Base-by-base conservation (phyloP, 2,888 invertebrate species). In the Caenorhabditis japonica region DNA sequence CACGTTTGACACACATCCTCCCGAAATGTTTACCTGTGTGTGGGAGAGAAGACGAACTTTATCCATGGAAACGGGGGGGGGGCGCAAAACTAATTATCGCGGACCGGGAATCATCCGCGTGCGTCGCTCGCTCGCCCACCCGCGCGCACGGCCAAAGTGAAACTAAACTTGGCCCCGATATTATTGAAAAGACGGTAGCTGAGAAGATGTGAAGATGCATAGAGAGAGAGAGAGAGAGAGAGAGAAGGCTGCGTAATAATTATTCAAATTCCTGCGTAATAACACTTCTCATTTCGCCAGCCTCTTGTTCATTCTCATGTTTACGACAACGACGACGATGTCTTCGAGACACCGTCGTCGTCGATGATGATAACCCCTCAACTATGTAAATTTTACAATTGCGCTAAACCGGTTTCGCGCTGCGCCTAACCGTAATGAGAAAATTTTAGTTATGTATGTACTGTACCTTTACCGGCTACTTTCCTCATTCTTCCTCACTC, bases 211-310 rank as follows among this genome's bases (percentile, higher is more conserved):
- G n/a, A n/a, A n/a, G n/a, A n/a, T n/a, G n/a, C n/a, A n/a, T n/a
- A n/a, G n/a, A n/a, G 44, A 25, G 13, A 15, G 4, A 12, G 38
- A 4, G 3, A 10, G 43, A 25, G 46, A 21, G 41, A 30, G 12
- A 30, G 39, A 39, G 64, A 36, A 43, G 51, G 34, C 49, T 47
- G 55, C 62, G 62, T 62, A 56, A 64, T 64, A 64, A 64, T 64
- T 64, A 64, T 64, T 64, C 64, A 64, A 64, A 64, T 64, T 64
- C 64, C 62, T 59, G 62, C 62, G 62, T 55, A 53, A 62, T 62
- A 62, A 62, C 62, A 62, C 46, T 62, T 62, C 39, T 39, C 53
- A 12, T 30, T 15, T 25, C 17, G 3, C 17, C 23, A 8, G 12
- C 27, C 38, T 19, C 25, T 25, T 17, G 7, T n/a, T 41, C 25